A percentile compares a stretch with the other conserved stretches of the same genome.
These are phyloP conservation scores for Drosophila nasuta DNA, from an alignment of 1,140 invertebrate genomes.

Conservation along the genomic window DNA sequence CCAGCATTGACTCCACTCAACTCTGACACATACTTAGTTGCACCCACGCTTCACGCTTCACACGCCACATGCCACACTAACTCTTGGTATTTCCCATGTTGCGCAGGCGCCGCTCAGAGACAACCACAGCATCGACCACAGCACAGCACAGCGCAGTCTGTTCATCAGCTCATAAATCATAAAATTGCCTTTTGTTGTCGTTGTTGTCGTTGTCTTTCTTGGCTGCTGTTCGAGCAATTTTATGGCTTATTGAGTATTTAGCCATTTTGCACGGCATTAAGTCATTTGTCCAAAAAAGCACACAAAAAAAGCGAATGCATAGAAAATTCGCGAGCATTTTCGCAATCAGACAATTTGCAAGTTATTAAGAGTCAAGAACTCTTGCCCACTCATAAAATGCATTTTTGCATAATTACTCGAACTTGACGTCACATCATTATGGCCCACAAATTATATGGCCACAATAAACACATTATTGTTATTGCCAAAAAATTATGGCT, in stretches of 20 bases:
- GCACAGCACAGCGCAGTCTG: conserved; percentile 2
- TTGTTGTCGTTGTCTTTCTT: conserved; percentile 11
- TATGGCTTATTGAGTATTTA: conserved; percentile 49
- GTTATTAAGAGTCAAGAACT: conserved; percentile 4
- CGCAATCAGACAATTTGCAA: conserved; percentile 22
- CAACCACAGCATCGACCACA: not conserved
- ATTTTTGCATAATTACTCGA: not conserved
- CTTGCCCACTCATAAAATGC: not conserved
- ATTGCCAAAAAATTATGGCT: no score
- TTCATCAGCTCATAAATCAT: conserved; percentile 54
- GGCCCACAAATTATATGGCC: not conserved
- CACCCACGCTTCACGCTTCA: conserved; percentile 28
- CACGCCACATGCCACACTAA: no score
- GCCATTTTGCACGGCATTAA: conserved; percentile 44
- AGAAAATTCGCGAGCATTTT: conserved; percentile 11
- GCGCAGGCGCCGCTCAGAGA: conserved; percentile 24
- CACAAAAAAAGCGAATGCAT: not conserved
- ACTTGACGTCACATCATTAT: not conserved
- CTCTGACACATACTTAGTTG: conserved; percentile 29
- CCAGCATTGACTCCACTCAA: not conserved
- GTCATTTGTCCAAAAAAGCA: conserved; percentile 13
- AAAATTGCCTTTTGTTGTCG: conserved; percentile 23
- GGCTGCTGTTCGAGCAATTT: conserved; percentile 46
- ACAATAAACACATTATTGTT: no score
- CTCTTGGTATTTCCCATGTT: conserved; percentile 41